Percentiles rank a stretch among this genome's conserved stretches.
Conservation (phyloP, 2,797 vertebrate genomes). For the Cirrhinus mrigala region DNA sequence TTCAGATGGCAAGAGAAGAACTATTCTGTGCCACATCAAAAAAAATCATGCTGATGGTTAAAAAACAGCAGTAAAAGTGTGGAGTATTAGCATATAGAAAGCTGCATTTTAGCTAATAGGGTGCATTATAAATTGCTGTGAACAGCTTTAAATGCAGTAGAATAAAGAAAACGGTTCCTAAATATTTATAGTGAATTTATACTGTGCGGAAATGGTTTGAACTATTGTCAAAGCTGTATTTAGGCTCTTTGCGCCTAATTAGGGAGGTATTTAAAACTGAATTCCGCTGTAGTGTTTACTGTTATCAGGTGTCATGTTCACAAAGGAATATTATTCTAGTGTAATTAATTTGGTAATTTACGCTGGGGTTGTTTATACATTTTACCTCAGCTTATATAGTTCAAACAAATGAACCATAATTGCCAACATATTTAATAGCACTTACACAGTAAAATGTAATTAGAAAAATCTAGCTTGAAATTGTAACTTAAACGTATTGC, state of each 20-base stretch:
- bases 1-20: slow-evolving; percentile 38
- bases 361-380: background rate
- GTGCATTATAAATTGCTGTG: background rate
- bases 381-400: background rate
- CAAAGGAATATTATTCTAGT: background rate
- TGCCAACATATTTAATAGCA: background rate
- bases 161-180: background rate
- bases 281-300: background rate
- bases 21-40: background rate
- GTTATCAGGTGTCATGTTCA: background rate
- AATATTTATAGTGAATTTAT: background rate
- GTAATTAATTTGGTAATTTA: slow-evolving; percentile 1
- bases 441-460: background rate
- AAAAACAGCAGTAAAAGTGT: slow-evolving; percentile 12
- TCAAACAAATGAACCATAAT: background rate
- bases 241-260: background rate
- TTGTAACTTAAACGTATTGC: background rate
- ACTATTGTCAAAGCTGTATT: slow-evolving; percentile 11
- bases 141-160: background rate
- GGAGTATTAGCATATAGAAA: background rate
- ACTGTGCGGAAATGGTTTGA: background rate
- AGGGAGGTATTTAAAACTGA: background rate
- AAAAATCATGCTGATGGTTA: background rate
- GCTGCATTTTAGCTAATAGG: background rate
- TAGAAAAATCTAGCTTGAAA: background rate